Conservation (phyloP, 2,888 invertebrate species). For the Agrochola macilenta region DNA sequence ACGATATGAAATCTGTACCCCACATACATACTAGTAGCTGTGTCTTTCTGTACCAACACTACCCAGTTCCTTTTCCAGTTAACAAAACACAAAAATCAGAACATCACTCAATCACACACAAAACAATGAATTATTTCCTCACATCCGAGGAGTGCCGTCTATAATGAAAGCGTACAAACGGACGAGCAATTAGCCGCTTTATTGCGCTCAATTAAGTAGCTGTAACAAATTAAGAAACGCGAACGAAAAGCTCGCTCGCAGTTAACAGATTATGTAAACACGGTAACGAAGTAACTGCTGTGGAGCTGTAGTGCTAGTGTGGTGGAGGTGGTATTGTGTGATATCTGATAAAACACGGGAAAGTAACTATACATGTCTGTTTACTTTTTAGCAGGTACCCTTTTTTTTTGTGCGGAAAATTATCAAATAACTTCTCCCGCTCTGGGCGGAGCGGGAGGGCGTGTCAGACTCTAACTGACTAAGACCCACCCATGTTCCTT, state of each 20-base stretch:
- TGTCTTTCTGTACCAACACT: not conserved
- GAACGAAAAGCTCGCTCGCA: conserved; percentile 74
- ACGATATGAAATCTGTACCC: no score
- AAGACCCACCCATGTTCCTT: no score
- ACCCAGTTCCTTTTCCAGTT: not conserved
- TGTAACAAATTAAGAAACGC: conserved; percentile 85
- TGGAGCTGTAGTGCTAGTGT: not conserved
- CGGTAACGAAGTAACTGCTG: conserved; percentile 80
- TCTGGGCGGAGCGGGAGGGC: no score
- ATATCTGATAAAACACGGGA: not conserved
- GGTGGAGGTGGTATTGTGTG: conserved; percentile 61
- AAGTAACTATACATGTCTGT: not conserved
- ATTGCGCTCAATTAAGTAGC: conserved; percentile 80
- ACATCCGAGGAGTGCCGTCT: conserved; percentile 27
- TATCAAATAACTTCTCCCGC: no score
- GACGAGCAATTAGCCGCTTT: conserved; percentile 68
- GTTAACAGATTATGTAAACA: conserved; percentile 83
- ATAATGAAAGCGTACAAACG: conserved; percentile 56
- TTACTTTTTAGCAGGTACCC: not conserved
- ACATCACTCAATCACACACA: not conserved
- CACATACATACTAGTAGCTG: not conserved
- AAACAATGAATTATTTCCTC: conserved; percentile 15
- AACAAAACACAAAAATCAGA: not conserved
- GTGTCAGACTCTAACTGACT: no score
- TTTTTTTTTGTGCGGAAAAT: no score